Conservation (phyloP, 2,888 invertebrate species). For the Dicyrtomina minuta region DNA sequence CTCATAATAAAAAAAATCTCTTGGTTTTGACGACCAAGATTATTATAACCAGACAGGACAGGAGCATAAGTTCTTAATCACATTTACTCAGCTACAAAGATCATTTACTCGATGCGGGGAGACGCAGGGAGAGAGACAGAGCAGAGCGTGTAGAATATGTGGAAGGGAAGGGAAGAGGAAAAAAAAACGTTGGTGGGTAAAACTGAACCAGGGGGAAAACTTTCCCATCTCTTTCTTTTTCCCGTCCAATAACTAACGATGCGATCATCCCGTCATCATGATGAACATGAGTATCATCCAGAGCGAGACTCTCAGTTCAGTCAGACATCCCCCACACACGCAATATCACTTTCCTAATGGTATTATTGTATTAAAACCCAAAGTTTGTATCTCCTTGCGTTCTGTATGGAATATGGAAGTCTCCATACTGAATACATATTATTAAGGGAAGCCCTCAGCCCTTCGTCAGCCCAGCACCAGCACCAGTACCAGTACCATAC, state of each 20-base stretch:
- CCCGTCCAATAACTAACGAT: not conserved
- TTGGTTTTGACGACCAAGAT: too few relatives aligned
- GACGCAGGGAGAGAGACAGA: too few relatives aligned
- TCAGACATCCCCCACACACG: slow-evolving; percentile 21
- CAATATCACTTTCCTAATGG: slow-evolving; percentile 23
- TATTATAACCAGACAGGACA: not conserved
- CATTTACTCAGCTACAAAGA: slow-evolving; percentile 3
- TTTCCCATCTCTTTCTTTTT: not conserved
- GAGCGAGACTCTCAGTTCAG: too few relatives aligned
- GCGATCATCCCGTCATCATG: slow-evolving; percentile 20
- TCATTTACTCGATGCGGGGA: slow-evolving; percentile 10
- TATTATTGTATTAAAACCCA: not conserved
- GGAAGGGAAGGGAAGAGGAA: too few relatives aligned
- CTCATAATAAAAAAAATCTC: too few relatives aligned
- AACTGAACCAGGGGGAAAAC: slow-evolving; percentile 2
- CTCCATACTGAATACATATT: too few relatives aligned
- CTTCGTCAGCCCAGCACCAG: too few relatives aligned
- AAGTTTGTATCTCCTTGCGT: too few relatives aligned
- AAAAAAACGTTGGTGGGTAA: slow-evolving; percentile 2
- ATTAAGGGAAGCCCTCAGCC: too few relatives aligned
- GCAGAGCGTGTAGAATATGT: too few relatives aligned
- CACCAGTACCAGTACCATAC: too few relatives aligned
- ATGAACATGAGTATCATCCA: slow-evolving; percentile 11
- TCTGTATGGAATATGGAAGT: too few relatives aligned
- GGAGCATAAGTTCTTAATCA: slow-evolving; percentile 10